Evolutionary conservation across 2,888 invertebrate species (phyloP).

Genomic region (Volucella bombylans): DNA sequence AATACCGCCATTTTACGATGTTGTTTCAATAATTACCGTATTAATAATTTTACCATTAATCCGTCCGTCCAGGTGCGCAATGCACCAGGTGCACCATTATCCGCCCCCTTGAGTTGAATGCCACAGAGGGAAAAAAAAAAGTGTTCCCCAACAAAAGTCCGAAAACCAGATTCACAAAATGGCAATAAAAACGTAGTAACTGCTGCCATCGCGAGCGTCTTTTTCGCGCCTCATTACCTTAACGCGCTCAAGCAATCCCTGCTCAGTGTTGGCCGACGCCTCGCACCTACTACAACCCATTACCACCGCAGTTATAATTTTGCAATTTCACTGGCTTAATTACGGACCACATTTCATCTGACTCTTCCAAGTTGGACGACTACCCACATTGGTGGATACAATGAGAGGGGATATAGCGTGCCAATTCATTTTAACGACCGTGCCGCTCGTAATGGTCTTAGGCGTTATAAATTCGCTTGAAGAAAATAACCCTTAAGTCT

Average conservation of each 20-base stretch:
- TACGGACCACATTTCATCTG: constrained; percentile 82
- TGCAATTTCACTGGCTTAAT: constrained; percentile 82
- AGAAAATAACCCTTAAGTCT: constrained; percentile 58
- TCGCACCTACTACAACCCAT: constrained; percentile 43
- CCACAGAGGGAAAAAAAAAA: constrained; percentile 12
- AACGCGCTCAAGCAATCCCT: constrained; percentile 52
- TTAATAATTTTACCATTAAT: constrained; percentile 70
- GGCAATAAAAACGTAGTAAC: constrained; percentile 66
- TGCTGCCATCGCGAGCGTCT: constrained; percentile 57
- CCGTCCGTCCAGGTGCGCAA: constrained; percentile 53
- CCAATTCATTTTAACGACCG: constrained; percentile 73
- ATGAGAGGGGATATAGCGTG: constrained; percentile 47
- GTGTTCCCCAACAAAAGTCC: constrained; percentile 47
- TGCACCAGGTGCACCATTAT: constrained; percentile 60
- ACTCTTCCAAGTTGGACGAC: constrained; percentile 36
- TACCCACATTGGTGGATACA: background rate
- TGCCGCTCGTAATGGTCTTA: constrained; percentile 63
- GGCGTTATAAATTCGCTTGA: constrained; percentile 73
- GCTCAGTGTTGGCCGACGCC: background rate
- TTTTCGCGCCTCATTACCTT: constrained; percentile 74
- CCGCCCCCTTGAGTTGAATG: constrained; percentile 21
- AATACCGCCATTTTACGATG: constrained; percentile 56
- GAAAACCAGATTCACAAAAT: constrained; percentile 67
- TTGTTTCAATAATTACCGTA: constrained; percentile 72
- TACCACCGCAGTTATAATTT: constrained; percentile 78